A percentile compares a stretch with the other conserved stretches of the same genome.
Evolutionary conservation across 2,888 invertebrate genomes (phyloP).

Genomic region (Parascotia fuliginaria): DNA sequence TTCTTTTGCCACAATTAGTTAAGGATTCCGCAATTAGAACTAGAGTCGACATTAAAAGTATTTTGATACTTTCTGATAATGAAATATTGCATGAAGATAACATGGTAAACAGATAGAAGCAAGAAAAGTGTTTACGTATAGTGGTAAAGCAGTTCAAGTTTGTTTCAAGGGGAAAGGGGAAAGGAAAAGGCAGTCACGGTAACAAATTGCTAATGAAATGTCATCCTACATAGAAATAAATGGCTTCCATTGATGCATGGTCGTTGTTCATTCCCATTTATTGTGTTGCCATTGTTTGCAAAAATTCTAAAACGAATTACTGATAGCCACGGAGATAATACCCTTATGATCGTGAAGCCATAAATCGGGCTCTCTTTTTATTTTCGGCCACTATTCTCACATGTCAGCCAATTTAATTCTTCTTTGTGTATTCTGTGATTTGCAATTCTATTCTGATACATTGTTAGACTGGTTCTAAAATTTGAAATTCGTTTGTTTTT

Average conservation of each 20-base stretch:
- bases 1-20: no score
- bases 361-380: conserved; percentile 53
- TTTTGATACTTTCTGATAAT: no score
- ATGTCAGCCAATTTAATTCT: conserved; percentile 46
- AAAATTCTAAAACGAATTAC: conserved; percentile 56
- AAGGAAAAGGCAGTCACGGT: conserved; percentile 35
- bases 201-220: conserved; percentile 47
- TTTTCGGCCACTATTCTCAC: conserved; percentile 51
- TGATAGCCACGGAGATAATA: conserved; percentile 45
- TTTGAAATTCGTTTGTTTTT: neutral
- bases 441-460: conserved; percentile 18
- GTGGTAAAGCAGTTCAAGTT: neutral
- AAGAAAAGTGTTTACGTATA: neutral
- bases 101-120: neutral
- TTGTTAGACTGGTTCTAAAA: conserved; percentile 26
- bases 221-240: conserved; percentile 35
- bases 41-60: no score
- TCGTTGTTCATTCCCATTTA: conserved; percentile 45
- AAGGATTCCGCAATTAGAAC: no score
- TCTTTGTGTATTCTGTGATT: conserved; percentile 40
- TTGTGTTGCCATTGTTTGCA: conserved; percentile 49
- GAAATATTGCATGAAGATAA: neutral
- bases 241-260: conserved; percentile 38
- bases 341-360: no score
- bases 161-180: conserved; percentile 2